Conservation (phyloP, 2,888 invertebrate genomes). For the Drosophila rubida region DNA sequence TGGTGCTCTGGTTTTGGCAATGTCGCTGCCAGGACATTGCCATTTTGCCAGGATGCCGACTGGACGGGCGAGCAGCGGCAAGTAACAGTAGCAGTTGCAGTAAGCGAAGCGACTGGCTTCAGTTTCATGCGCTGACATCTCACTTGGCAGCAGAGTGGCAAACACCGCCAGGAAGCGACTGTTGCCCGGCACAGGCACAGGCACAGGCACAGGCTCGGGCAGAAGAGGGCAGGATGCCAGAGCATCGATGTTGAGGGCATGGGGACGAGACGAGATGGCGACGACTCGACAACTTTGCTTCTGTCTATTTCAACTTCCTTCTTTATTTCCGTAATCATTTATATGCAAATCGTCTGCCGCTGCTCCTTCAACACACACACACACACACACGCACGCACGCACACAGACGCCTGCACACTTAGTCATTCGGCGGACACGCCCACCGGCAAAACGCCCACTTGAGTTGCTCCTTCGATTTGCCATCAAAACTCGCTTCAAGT, state of each 20-base stretch:
- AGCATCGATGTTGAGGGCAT: neutral
- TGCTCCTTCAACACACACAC: conserved; percentile 35
- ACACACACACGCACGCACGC: conserved; percentile 35
- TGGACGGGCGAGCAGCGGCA: conserved; percentile 20
- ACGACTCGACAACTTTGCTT: conserved; percentile 51
- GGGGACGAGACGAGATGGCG: conserved; percentile 18
- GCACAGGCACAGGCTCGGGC: neutral
- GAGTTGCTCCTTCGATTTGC: conserved; percentile 68
- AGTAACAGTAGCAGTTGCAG: neutral
- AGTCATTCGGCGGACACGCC: conserved; percentile 40
- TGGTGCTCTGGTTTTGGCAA: conserved; percentile 42
- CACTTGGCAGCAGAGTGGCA: conserved; percentile 53
- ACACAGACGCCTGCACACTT: conserved; percentile 6
- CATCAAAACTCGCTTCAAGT: conserved; percentile 63
- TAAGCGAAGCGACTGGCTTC: conserved; percentile 2
- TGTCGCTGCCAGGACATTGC: conserved; percentile 44
- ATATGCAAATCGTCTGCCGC: conserved; percentile 76
- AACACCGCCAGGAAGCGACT: conserved; percentile 30
- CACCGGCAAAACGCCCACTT: conserved; percentile 35
- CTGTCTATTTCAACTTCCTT: conserved; percentile 78
- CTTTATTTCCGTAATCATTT: conserved; percentile 81
- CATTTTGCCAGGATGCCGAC: conserved; percentile 33
- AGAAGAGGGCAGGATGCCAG: neutral
- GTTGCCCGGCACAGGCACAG: neutral
- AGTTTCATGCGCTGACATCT: conserved; percentile 60